Conservation (phyloP, 2,113 vertebrate species). For the Onychostruthus taczanowskii region DNA sequence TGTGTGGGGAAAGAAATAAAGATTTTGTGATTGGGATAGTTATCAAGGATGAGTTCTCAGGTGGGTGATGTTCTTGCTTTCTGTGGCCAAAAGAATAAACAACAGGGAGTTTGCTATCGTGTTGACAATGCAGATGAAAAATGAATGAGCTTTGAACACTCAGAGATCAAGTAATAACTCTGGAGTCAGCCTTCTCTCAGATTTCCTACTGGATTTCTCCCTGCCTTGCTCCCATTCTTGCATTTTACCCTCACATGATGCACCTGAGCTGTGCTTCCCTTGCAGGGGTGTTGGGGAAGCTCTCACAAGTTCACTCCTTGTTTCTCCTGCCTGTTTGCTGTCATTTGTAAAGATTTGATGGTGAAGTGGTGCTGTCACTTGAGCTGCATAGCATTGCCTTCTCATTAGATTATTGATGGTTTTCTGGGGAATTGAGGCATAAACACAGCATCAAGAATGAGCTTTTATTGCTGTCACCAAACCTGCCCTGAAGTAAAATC, state of each 20-base stretch:
- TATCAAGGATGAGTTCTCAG: not conserved
- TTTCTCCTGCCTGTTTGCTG: constrained; percentile 30
- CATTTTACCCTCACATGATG: not conserved
- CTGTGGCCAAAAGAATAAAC: not conserved
- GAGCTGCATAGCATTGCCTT: constrained; percentile 31
- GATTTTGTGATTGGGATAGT: not conserved
- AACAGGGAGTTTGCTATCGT: not conserved
- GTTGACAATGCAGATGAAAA: not conserved
- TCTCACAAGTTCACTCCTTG: constrained; percentile 21
- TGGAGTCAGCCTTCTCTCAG: not conserved
- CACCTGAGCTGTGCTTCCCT: not conserved
- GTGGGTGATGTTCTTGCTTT: not conserved
- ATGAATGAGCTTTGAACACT: not conserved
- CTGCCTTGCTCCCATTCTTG: not conserved
- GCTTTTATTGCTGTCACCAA: constrained; percentile 46
- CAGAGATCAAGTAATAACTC: not conserved
- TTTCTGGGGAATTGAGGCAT: constrained; percentile 64
- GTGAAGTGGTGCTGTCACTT: constrained; percentile 54
- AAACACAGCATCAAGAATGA: constrained; percentile 52
- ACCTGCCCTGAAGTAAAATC: constrained; percentile 53
- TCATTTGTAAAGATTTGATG: constrained; percentile 35
- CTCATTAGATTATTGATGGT: constrained; percentile 64
- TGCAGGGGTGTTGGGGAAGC: not conserved
- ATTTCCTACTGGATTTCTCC: not conserved
- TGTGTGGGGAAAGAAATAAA: not conserved